Evolutionary conservation across 2,797 vertebrate genomes (phyloP), one percentile per base, ranked within the genome.

Genomic region (Crenuchus spilurus): DNA sequence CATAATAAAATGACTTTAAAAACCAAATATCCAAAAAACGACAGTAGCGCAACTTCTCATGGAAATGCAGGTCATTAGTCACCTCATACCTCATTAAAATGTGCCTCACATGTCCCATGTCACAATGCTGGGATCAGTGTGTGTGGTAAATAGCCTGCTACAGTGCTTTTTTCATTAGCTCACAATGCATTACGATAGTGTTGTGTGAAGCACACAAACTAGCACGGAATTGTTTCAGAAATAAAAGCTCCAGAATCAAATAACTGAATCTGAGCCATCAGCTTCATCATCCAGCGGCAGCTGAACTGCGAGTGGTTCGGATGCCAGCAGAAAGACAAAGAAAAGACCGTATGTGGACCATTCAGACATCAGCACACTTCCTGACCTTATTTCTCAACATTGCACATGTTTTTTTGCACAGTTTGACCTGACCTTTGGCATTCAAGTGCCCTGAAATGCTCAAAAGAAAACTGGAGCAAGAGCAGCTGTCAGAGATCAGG

Each of bases 401-500:
- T 65, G 60, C 18, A 71, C 48, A 46, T 20, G 11, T 30, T 66
- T 4, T 60, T 74, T 31, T 62, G 74, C 64, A 1, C 7, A 57
- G 13, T 70, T 76, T 70, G 60, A 77, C 54, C 70, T 67, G 73
- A 72, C 49, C 63, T 48, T 37, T 72, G 69, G 78, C 72, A 49
- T 61, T 64, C 8, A 30, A 63, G 49, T 37, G 69, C 46, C 37
- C n/a, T 75, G 54, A 39, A 75, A 37, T 72, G 77, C 20, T 62
- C 14, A 61, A 30, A 51, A 42, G 66, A 66, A 46, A 9, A 46
- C 58, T 30, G 41, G 46, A 68, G 60, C 66, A 69, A 22, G 41
- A 60, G 13, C 64, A 76, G 65, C 51, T 80, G 7, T 37, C 42
- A 64, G 41, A 72, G 18, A 46, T 65, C 35, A 69, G 35, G 24